Evolutionary conservation across 2,797 vertebrate genomes (phyloP), one percentile per base, ranked within the genome.

Genomic region (Acanthornis magna): DNA sequence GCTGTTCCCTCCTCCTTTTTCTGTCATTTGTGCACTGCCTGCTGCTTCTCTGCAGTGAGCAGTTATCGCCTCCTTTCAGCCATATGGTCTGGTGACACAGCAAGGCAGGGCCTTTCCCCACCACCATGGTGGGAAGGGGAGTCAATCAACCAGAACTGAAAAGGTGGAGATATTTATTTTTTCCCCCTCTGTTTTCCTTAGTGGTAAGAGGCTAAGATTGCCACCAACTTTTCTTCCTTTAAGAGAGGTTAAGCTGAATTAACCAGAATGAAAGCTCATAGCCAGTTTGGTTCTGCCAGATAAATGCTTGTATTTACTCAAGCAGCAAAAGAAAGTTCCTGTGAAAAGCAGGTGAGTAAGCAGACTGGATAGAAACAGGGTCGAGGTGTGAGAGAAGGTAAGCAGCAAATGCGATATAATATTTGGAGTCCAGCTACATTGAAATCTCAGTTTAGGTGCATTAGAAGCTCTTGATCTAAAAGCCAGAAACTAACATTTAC

Each of bases 101-200:
- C 15, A 18, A 61, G 29, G 48, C 61, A 36, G 3, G 18, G 38
- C 27, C 38, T 62, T 74, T 83, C 65, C 60, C 60, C 13, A 3
- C 19, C 55, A 13, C 67, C 17, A 2, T 8, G 45, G 26, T 27
- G 72, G 45, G 45, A 66, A 34, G 23, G 16, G 62, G 11, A 72
- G 15, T 29, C 32, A 67, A 7, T 47, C 58, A 71, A 23, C 25
- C 40, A 7, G 22, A 72, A 71, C 17, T 45, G 36, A 73, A 53
- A 51, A 77, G 7, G 5, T 48, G 19, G 36, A 42, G 14, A 43
- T 51, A 38, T 19, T 30, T 30, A 4, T 63, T 61, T 38, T 42
- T 14, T 7, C 40, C 13, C 8, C 2, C 3, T 3, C 4, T 0
- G 0, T 70, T 82, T 80, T 66, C 17, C 32, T 50, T 60, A 36